Evolutionary conservation across 2,113 vertebrate species (phyloP).

Genomic region (Phaethon lepturus): DNA sequence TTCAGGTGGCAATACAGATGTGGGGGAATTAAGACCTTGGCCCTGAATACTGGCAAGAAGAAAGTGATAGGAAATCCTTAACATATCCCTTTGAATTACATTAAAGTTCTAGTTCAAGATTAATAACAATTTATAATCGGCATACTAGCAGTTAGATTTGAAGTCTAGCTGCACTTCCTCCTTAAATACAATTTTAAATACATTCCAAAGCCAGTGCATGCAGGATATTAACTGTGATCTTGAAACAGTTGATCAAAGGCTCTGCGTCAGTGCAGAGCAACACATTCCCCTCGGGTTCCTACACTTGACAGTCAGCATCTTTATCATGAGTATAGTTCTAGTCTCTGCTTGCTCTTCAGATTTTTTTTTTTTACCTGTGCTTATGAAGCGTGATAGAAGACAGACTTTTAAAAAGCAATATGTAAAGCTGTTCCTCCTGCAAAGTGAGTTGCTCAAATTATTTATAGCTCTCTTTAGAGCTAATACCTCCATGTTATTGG

Average conservation of each 20-base stretch:
- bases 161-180: not conserved
- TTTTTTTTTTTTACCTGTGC: not conserved
- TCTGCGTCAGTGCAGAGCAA: not conserved
- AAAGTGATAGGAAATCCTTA: not conserved
- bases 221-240: not conserved
- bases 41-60: not conserved
- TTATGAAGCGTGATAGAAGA: not conserved
- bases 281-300: not conserved
- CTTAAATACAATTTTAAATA: not conserved
- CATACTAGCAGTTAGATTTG: not conserved
- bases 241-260: not conserved
- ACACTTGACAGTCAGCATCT: not conserved
- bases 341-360: not conserved
- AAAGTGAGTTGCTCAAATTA: not conserved
- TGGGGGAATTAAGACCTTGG: not conserved
- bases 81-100: not conserved
- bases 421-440: not conserved
- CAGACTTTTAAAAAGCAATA: not conserved
- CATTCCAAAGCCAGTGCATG: not conserved
- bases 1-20: not conserved
- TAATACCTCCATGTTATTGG: not conserved
- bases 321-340: not conserved
- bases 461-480: not conserved
- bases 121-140: not conserved
- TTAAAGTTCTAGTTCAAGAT: not conserved